A percentile compares a stretch with the other conserved stretches of the same genome.
Conservation (phyloP, 1,140 invertebrate genomes). For the Aphidius ervi region DNA sequence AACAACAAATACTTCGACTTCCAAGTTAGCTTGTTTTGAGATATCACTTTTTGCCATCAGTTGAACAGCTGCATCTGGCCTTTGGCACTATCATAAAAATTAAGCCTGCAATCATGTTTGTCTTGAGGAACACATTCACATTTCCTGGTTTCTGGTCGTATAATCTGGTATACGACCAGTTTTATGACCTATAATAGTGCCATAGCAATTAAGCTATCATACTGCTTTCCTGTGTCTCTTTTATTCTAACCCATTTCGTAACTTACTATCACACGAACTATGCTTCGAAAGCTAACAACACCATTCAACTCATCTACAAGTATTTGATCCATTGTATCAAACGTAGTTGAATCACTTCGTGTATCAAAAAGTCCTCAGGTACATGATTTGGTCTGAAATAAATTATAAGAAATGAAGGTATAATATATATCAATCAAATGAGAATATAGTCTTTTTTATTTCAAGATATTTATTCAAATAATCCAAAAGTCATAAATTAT, state of each 20-base stretch:
- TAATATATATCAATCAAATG: no score
- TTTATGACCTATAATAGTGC: no score
- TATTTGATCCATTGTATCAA: no score
- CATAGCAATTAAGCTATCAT: background rate
- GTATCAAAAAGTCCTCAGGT: no score
- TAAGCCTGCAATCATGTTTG: background rate
- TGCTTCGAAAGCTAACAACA: background rate
- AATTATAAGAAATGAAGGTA: no score
- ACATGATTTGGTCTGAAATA: no score
- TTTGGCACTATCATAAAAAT: slow-evolving; percentile 14
- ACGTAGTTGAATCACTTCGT: no score
- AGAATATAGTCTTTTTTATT: no score
- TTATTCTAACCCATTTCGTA: background rate
- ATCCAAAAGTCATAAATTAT: no score
- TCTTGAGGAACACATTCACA: background rate
- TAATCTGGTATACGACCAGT: slow-evolving; percentile 9
- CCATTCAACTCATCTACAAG: no score
- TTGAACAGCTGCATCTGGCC: slow-evolving; percentile 7
- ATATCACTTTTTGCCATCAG: background rate
- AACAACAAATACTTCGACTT: slow-evolving; percentile 12
- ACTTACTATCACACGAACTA: background rate
- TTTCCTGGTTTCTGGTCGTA: slow-evolving; percentile 6
- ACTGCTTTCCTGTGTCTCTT: background rate
- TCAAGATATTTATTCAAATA: no score
- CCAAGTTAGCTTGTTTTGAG: slow-evolving; percentile 1